These are phyloP conservation scores for Stenodera caucasica DNA, from an alignment of 2,888 invertebrate genomes.

Conservation along the genomic window DNA sequence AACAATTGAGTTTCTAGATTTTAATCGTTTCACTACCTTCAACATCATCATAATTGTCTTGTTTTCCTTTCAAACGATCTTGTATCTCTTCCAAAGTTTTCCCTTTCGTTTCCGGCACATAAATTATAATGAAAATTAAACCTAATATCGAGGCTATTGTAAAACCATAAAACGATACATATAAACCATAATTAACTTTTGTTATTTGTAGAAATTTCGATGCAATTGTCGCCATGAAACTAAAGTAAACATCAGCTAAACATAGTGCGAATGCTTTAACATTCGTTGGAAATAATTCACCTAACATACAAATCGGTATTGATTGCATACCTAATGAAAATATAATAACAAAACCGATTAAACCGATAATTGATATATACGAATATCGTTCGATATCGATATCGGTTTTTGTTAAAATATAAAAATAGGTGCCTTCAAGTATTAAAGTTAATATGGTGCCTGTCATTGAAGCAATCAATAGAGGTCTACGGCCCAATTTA, in stretches of 20 bases:
- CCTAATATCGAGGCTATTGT: slow-evolving; percentile 51
- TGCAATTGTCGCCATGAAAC: slow-evolving; percentile 55
- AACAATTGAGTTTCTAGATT: too few species aligned
- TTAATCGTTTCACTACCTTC: not conserved
- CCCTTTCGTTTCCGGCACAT: slow-evolving; percentile 60
- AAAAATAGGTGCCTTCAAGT: slow-evolving; percentile 55
- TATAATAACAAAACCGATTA: slow-evolving; percentile 57
- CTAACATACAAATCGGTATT: slow-evolving; percentile 58
- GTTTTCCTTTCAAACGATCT: slow-evolving; percentile 37
- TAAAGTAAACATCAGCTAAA: slow-evolving; percentile 59
- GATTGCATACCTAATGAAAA: slow-evolving; percentile 60
- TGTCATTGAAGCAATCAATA: slow-evolving; percentile 59
- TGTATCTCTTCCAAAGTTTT: slow-evolving; percentile 59
- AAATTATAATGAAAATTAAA: slow-evolving; percentile 52
- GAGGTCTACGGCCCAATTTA: slow-evolving; percentile 58
- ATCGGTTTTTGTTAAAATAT: slow-evolving; percentile 51
- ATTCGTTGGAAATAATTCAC: slow-evolving; percentile 61
- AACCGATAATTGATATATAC: slow-evolving; percentile 56
- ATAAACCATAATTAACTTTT: slow-evolving; percentile 52
- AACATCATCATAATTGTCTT: not conserved
- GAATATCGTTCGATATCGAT: slow-evolving; percentile 48
- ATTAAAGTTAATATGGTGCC: slow-evolving; percentile 54
- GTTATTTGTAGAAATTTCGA: slow-evolving; percentile 57
- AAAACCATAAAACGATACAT: slow-evolving; percentile 57
- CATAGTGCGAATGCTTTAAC: slow-evolving; percentile 62